phyloP scores from a whole-genome alignment of 2,888 invertebrate genomes.

The Drosophila greeni region DNA sequence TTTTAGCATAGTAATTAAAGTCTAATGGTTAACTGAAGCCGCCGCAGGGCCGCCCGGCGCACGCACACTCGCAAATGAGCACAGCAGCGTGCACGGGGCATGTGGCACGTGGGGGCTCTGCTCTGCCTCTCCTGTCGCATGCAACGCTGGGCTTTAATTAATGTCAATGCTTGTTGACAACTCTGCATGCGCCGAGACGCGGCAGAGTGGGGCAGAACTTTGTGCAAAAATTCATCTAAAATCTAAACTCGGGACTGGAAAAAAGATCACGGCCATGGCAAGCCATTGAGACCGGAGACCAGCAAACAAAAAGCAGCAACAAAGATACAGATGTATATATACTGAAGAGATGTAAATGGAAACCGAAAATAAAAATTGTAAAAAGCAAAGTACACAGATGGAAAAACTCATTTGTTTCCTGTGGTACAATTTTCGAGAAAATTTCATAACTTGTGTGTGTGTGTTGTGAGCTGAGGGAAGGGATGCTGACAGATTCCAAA shows the following conservation, averaged over 20 bases:
- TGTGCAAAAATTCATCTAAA: constrained; percentile 21
- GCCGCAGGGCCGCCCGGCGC: constrained; percentile 37
- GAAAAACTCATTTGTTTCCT: constrained; percentile 22
- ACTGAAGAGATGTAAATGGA: constrained; percentile 4
- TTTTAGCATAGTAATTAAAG: constrained; percentile 69
- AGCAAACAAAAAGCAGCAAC: constrained; percentile 5
- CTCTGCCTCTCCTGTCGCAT: constrained; percentile 44
- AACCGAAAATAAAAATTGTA: constrained; percentile 9
- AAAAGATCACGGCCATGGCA: constrained; percentile 31
- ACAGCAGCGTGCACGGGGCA: not conserved
- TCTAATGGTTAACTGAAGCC: constrained; percentile 63
- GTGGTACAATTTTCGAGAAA: constrained; percentile 12
- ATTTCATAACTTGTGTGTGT: constrained; percentile 11
- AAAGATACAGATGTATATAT: not conserved
- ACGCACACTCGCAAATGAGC: constrained; percentile 32
- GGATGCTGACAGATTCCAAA: constrained; percentile 13
- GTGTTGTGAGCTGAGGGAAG: not conserved
- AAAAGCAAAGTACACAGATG: constrained; percentile 22
- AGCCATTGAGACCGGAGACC: constrained; percentile 9
- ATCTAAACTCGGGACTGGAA: constrained; percentile 12
- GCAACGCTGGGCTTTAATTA: constrained; percentile 67
- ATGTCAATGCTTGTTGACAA: constrained; percentile 68
- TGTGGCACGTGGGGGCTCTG: not conserved
- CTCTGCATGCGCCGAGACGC: constrained; percentile 43
- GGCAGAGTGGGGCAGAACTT: constrained; percentile 15